phyloP scores from a whole-genome alignment of 2,888 invertebrate genomes.

The Erynnis tages region DNA sequence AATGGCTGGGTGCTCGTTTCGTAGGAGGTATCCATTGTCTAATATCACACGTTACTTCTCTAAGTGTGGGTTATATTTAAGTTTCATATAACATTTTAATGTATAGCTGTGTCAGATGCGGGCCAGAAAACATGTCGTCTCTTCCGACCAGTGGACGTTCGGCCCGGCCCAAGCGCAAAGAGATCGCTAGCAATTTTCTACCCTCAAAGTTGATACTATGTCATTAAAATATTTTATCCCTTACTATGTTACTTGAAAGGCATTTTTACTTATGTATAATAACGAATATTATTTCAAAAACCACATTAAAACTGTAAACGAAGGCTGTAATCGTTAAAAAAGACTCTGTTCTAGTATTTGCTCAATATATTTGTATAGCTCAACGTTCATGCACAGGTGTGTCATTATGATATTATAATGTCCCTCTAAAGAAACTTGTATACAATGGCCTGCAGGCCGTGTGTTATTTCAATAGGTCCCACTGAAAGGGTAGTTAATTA shows the following conservation, averaged over 20 bases:
- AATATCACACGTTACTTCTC: conserved; percentile 61
- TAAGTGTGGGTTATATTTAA: conserved; percentile 40
- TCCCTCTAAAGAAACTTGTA: too few species aligned
- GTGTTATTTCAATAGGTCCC: background rate
- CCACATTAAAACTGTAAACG: conserved; percentile 16
- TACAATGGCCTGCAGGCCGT: background rate
- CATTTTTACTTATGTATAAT: conserved; percentile 10
- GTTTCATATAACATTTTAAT: conserved; percentile 20
- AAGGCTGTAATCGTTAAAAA: conserved; percentile 11
- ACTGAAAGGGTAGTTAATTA: background rate
- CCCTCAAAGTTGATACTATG: conserved; percentile 27
- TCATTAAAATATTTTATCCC: conserved; percentile 5
- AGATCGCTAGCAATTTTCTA: conserved; percentile 23
- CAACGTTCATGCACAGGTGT: too few species aligned
- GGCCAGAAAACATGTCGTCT: conserved; percentile 7
- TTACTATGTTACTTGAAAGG: conserved; percentile 9
- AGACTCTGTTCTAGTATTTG: too few species aligned
- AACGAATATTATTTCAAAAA: background rate
- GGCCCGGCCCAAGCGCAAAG: conserved; percentile 7
- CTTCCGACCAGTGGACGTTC: background rate
- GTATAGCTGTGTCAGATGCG: conserved; percentile 24
- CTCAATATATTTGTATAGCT: background rate
- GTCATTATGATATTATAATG: too few species aligned
- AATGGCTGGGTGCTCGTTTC: conserved; percentile 25
- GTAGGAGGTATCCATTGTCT: conserved; percentile 50